These are phyloP conservation scores for Tetramorium alpestre DNA, from an alignment of 1,140 invertebrate species.

Conservation along the genomic window DNA sequence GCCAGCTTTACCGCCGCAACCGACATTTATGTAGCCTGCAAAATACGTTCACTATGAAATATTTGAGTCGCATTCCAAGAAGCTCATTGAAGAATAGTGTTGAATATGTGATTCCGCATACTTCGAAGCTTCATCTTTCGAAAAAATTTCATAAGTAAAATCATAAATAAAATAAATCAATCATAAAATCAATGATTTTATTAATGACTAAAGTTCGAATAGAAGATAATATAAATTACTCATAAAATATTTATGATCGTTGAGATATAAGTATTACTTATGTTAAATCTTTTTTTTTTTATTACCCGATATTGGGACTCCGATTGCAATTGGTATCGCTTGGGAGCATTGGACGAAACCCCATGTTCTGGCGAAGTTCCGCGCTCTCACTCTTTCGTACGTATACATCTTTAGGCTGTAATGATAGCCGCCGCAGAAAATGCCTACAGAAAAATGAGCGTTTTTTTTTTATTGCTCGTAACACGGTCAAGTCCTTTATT, in stretches of 20 bases:
- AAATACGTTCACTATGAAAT: background rate
- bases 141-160: background rate
- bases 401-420: conserved; percentile 96
- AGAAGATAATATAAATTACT: conserved; percentile 29
- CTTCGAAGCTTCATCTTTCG: background rate
- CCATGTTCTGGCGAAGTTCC: conserved; percentile 95
- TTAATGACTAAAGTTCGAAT: background rate
- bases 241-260: background rate
- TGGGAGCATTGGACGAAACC: conserved; percentile 96
- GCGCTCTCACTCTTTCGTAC: conserved; percentile 93
- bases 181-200: background rate
- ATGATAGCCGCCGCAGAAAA: conserved; percentile 94
- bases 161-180: background rate
- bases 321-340: conserved; percentile 93
- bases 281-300: background rate
- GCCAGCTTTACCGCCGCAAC: conserved; percentile 90
- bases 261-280: background rate
- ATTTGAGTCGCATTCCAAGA: background rate
- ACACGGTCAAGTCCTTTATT: conserved; percentile 11
- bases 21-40: conserved; percentile 92
- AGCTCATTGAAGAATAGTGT: background rate
- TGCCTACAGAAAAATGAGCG: conserved; percentile 85
- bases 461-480: conserved; percentile 50
- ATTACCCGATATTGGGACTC: conserved; percentile 94
- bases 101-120: background rate